phyloP scores from a whole-genome alignment of 2,888 invertebrate genomes.

The Thelaira solivaga region DNA sequence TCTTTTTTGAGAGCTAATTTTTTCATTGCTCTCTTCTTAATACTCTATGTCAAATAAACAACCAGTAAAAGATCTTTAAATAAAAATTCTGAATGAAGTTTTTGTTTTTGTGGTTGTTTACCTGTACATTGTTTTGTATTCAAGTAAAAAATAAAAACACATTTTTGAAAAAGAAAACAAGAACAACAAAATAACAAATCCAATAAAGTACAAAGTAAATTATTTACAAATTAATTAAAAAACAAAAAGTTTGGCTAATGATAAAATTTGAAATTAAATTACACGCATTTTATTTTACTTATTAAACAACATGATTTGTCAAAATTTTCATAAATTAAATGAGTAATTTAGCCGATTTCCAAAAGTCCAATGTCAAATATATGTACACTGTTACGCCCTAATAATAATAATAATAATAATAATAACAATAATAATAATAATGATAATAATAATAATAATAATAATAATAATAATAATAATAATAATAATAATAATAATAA shows the following conservation, averaged over 20 bases:
- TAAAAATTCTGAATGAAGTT: conserved; percentile 28
- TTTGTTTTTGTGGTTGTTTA: conserved; percentile 28
- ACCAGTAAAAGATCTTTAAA: conserved; percentile 19
- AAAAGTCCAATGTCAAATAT: no score
- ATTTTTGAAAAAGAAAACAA: conserved; percentile 12
- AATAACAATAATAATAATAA: no score
- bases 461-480: no score
- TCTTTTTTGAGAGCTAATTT: conserved; percentile 28
- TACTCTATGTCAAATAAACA: not conserved
- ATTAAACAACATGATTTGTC: no score
- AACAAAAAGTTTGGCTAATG: not conserved
- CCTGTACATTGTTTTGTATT: conserved; percentile 54
- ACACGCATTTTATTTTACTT: no score
- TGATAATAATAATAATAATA: no score
- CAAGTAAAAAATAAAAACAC: conserved; percentile 12
- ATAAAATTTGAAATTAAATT: no score
- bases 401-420: no score
- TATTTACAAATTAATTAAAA: not conserved
- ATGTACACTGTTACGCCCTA: no score
- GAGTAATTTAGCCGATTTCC: no score
- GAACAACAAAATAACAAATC: conserved; percentile 1
- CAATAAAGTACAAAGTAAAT: not conserved
- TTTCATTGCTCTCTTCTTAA: not conserved
- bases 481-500: no score
- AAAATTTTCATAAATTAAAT: no score